phyloP scores from a whole-genome alignment of 2,888 invertebrate species.

The Ectemnius continuus region DNA sequence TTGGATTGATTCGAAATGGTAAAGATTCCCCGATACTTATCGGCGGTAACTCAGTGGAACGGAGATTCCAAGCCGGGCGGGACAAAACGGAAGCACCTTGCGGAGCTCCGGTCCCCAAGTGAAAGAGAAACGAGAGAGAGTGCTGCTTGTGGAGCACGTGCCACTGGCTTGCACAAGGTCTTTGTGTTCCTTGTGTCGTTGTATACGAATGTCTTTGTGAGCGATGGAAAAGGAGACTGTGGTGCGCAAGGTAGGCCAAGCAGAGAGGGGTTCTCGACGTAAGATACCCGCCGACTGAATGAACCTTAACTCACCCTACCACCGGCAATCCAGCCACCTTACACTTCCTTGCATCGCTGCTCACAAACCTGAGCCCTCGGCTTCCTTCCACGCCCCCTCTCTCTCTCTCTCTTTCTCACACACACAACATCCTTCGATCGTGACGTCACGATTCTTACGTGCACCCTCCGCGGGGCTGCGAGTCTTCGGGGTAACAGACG shows the following conservation, averaged over 20 bases:
- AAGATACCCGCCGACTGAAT: constrained; percentile 63
- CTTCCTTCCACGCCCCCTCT: too few relatives aligned
- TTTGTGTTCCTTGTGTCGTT: constrained; percentile 9
- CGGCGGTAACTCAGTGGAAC: background rate
- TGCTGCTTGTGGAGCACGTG: constrained; percentile 12
- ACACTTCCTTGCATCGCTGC: constrained; percentile 21
- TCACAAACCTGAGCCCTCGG: constrained; percentile 51
- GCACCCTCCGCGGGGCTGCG: constrained; percentile 30
- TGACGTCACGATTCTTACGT: constrained; percentile 64
- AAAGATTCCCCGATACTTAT: background rate
- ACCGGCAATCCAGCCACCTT: constrained; percentile 17
- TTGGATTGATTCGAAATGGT: background rate
- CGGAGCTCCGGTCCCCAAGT: constrained; percentile 8
- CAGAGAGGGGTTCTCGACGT: constrained; percentile 53
- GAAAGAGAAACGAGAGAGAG: background rate
- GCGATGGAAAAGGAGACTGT: constrained; percentile 39
- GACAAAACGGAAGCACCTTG: constrained; percentile 12
- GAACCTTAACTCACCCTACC: constrained; percentile 35
- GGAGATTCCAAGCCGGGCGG: background rate
- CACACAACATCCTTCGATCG: constrained; percentile 40
- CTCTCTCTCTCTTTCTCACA: constrained; percentile 52
- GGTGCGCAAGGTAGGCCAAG: constrained; percentile 62
- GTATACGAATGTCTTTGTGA: constrained; percentile 37
- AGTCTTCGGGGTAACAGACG: constrained; percentile 46
- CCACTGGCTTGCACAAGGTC: constrained; percentile 17